Conservation (phyloP, 2,113 vertebrate species). For the Cathartes aura region DNA sequence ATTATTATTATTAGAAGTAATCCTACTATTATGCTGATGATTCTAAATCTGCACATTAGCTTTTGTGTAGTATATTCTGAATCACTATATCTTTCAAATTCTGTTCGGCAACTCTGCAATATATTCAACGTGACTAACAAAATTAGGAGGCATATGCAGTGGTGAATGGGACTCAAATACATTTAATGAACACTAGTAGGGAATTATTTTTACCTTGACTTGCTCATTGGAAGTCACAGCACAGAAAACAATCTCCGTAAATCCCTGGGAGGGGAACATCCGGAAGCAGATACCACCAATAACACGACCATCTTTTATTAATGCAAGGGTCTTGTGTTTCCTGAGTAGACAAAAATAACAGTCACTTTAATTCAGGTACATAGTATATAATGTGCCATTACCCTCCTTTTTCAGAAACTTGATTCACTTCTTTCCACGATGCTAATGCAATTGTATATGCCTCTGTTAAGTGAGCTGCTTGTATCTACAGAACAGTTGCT, state of each 20-base stretch:
- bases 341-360: constrained; percentile 74
- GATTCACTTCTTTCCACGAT: background rate
- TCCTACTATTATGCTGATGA: background rate
- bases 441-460: background rate
- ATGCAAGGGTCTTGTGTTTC: constrained; percentile 97
- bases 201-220: constrained; percentile 88
- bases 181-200: background rate
- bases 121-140: background rate
- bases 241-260: constrained; percentile 98
- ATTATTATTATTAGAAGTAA: background rate
- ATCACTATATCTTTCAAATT: background rate
- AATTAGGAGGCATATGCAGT: background rate
- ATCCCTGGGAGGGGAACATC: constrained; percentile 98
- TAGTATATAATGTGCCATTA: background rate
- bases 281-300: constrained; percentile 98
- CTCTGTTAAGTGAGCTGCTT: background rate
- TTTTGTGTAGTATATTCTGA: background rate
- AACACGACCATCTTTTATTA: constrained; percentile 97
- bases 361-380: background rate
- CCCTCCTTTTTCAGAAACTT: background rate
- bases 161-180: background rate
- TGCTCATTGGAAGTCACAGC: constrained; percentile 98
- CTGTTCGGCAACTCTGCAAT: background rate
- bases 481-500: background rate
- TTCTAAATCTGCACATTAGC: background rate